Percentiles rank a stretch among this genome's conserved stretches.
phyloP scores from a whole-genome alignment of 2,888 invertebrate genomes.

The Plemyria rubiginata region DNA sequence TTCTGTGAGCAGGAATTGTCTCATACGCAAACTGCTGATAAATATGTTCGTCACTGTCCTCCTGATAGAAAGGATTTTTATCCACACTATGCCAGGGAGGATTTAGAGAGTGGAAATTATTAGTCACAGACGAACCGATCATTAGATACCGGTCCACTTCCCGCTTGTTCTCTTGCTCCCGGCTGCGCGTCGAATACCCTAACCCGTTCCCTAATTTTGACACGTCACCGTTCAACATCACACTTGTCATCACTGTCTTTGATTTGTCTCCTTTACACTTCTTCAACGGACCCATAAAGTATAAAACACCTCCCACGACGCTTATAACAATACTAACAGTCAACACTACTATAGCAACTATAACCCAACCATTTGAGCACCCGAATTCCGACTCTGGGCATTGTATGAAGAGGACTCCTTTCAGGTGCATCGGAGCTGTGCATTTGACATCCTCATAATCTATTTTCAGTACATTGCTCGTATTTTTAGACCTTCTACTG shows the following conservation, averaged over 20 bases:
- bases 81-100: slow-evolving; percentile 82
- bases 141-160: slow-evolving; percentile 81
- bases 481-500: slow-evolving; percentile 66
- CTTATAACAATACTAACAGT: slow-evolving; percentile 83
- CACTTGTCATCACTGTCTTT: slow-evolving; percentile 82
- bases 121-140: slow-evolving; percentile 81
- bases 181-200: slow-evolving; percentile 77
- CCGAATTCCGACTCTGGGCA: slow-evolving; percentile 87
- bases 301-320: slow-evolving; percentile 78
- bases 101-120: slow-evolving; percentile 80
- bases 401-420: slow-evolving; percentile 80
- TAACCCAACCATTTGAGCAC: slow-evolving; percentile 86
- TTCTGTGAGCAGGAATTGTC: slow-evolving; percentile 81
- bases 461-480: slow-evolving; percentile 74
- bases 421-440: slow-evolving; percentile 84
- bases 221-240: slow-evolving; percentile 80
- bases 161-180: slow-evolving; percentile 77
- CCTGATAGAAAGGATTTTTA: slow-evolving; percentile 79
- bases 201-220: slow-evolving; percentile 80
- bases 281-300: slow-evolving; percentile 81
- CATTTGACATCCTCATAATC: slow-evolving; percentile 86
- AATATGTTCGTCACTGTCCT: slow-evolving; percentile 80
- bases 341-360: slow-evolving; percentile 81
- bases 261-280: slow-evolving; percentile 82
- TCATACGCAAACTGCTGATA: slow-evolving; percentile 83